phyloP scores from a whole-genome alignment of 2,888 invertebrate genomes.

The Lagria hirta region DNA sequence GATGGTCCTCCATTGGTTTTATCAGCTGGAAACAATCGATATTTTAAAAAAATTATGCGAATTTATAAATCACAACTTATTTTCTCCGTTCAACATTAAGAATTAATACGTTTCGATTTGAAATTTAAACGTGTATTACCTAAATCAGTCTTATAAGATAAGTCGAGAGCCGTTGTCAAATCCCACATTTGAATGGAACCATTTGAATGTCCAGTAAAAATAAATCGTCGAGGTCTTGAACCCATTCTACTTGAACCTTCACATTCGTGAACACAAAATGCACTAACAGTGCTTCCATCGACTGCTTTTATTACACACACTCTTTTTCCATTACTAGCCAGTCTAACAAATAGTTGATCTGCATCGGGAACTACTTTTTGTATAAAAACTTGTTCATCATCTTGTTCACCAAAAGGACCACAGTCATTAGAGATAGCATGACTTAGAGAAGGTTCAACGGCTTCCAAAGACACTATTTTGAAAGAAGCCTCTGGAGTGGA shows the following conservation, averaged over 20 bases:
- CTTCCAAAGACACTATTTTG: slow-evolving; percentile 84
- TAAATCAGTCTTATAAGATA: slow-evolving; percentile 60
- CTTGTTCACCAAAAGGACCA: slow-evolving; percentile 96
- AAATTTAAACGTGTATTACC: slow-evolving; percentile 49
- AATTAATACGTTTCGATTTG: no score
- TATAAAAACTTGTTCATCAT: slow-evolving; percentile 96
- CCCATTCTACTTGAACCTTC: slow-evolving; percentile 95
- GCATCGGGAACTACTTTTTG: slow-evolving; percentile 98
- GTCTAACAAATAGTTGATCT: slow-evolving; percentile 88
- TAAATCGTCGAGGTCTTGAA: slow-evolving; percentile 80
- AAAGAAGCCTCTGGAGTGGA: slow-evolving; percentile 97
- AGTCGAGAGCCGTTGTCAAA: slow-evolving; percentile 90
- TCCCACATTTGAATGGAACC: slow-evolving; percentile 99
- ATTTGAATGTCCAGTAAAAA: slow-evolving; percentile 90
- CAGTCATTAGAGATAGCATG: slow-evolving; percentile 67
- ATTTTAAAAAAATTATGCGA: not conserved
- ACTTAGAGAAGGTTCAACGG: slow-evolving; percentile 65
- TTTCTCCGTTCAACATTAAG: no score
- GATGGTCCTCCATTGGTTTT: slow-evolving; percentile 85
- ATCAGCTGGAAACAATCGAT: slow-evolving; percentile 52
- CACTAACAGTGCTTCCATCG: slow-evolving; percentile 89
- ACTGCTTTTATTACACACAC: slow-evolving; percentile 94
- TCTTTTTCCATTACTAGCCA: slow-evolving; percentile 94
- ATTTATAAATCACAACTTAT: no score
- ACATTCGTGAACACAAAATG: slow-evolving; percentile 96